Conservation (phyloP, 2,797 vertebrate species). For the Anguilla pacifica region DNA sequence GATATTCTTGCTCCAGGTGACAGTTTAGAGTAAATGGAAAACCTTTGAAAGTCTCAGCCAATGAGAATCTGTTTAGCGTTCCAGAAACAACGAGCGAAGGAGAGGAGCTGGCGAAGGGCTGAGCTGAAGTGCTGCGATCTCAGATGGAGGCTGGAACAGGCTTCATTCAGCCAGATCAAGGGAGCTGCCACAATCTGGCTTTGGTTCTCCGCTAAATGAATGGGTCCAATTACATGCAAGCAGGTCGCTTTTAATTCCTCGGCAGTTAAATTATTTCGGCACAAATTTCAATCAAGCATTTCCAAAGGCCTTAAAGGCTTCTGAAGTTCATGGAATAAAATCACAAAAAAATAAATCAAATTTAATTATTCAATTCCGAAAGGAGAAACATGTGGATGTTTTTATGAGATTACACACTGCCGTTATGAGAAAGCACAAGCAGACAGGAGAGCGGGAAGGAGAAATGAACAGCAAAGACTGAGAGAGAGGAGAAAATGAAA, state of each 20-base stretch:
- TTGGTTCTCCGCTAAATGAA: slow-evolving; percentile 53
- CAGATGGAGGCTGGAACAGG: background rate
- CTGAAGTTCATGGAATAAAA: slow-evolving; percentile 49
- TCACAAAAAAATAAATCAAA: slow-evolving; percentile 56
- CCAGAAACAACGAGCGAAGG: slow-evolving; percentile 66
- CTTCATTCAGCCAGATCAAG: slow-evolving; percentile 65
- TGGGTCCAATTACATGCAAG: slow-evolving; percentile 63
- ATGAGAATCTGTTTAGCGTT: slow-evolving; percentile 55
- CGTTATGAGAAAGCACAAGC: slow-evolving; percentile 32
- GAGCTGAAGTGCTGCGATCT: slow-evolving; percentile 61
- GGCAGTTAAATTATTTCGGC: slow-evolving; percentile 20
- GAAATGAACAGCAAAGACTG: slow-evolving; percentile 47
- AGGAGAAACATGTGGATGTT: slow-evolving; percentile 60
- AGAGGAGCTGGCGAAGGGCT: slow-evolving; percentile 60
- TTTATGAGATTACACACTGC: slow-evolving; percentile 40
- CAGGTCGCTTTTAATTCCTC: slow-evolving; percentile 51
- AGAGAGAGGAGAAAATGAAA: slow-evolving; percentile 48
- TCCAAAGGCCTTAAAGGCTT: slow-evolving; percentile 34
- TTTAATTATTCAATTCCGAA: slow-evolving; percentile 52
- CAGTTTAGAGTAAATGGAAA: slow-evolving; percentile 57
- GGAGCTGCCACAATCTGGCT: slow-evolving; percentile 61
- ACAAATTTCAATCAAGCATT: slow-evolving; percentile 32
- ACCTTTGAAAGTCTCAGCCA: slow-evolving; percentile 49
- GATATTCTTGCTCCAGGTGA: slow-evolving; percentile 65
- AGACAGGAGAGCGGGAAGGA: background rate